Conservation (phyloP, 2,113 vertebrate genomes). For the Strix aluco region DNA sequence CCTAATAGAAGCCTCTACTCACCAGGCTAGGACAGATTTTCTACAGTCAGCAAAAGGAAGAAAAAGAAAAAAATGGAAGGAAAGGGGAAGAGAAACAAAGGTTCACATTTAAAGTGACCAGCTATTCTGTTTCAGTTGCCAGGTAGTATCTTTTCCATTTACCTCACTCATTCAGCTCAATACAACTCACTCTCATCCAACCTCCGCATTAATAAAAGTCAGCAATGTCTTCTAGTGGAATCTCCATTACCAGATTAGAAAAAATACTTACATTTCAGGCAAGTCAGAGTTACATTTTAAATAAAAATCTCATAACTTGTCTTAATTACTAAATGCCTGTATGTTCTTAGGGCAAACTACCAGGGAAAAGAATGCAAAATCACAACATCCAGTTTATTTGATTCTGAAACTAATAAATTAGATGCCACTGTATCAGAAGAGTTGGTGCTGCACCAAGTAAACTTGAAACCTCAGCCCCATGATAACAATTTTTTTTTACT, state of each 20-base stretch:
- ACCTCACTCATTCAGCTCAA: background rate
- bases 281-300: background rate
- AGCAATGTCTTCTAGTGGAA: background rate
- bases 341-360: background rate
- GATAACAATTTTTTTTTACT: background rate
- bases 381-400: background rate
- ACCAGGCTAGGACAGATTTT: slow-evolving; percentile 94
- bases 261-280: background rate
- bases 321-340: background rate
- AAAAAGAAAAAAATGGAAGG: slow-evolving; percentile 66
- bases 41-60: slow-evolving; percentile 85
- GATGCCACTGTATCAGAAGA: background rate
- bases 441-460: background rate
- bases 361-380: background rate
- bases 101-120: slow-evolving; percentile 69
- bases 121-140: slow-evolving; percentile 39
- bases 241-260: background rate
- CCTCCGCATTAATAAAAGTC: background rate
- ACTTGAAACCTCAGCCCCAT: background rate
- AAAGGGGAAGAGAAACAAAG: slow-evolving; percentile 71
- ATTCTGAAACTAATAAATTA: background rate
- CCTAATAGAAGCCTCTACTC: slow-evolving; percentile 81
- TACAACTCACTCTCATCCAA: background rate
- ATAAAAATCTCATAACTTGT: background rate
- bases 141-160: background rate